Percentiles rank a stretch among this genome's conserved stretches.
phyloP scores from a whole-genome alignment of 2,888 invertebrate genomes.

The Acrocera orbiculus region DNA sequence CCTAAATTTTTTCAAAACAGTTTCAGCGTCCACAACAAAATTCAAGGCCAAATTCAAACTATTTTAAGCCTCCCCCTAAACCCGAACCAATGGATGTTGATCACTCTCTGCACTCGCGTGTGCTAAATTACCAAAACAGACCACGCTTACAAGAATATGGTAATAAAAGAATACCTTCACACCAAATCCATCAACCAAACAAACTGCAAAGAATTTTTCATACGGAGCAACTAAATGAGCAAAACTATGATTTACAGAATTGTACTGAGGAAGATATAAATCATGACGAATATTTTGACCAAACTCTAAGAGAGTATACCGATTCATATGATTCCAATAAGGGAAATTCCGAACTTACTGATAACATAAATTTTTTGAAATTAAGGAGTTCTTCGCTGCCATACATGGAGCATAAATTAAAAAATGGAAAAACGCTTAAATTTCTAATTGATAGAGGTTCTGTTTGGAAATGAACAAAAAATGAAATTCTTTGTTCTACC shows the following conservation, averaged over 20 bases:
- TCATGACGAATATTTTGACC: background rate
- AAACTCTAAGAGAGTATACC: constrained; percentile 1
- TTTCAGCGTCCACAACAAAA: background rate
- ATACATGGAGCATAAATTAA: constrained; percentile 10
- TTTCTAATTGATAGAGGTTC: constrained; percentile 13
- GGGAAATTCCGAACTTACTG: too few relatives aligned
- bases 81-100: constrained; percentile 11
- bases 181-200: too few relatives aligned
- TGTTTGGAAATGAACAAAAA: too few relatives aligned
- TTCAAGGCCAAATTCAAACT: too few relatives aligned
- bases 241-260: background rate
- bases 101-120: constrained; percentile 6
- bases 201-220: constrained; percentile 4
- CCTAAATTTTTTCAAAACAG: too few relatives aligned
- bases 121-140: constrained; percentile 9
- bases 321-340: too few relatives aligned
- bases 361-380: constrained; percentile 14
- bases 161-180: too few relatives aligned
- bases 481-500: constrained; percentile 9
- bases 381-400: constrained; percentile 12
- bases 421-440: constrained; percentile 11
- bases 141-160: background rate
- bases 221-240: background rate
- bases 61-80: constrained; percentile 7
- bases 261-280: background rate